phyloP scores from a whole-genome alignment of 2,797 vertebrate genomes.

The Phoxinus dragarum region DNA sequence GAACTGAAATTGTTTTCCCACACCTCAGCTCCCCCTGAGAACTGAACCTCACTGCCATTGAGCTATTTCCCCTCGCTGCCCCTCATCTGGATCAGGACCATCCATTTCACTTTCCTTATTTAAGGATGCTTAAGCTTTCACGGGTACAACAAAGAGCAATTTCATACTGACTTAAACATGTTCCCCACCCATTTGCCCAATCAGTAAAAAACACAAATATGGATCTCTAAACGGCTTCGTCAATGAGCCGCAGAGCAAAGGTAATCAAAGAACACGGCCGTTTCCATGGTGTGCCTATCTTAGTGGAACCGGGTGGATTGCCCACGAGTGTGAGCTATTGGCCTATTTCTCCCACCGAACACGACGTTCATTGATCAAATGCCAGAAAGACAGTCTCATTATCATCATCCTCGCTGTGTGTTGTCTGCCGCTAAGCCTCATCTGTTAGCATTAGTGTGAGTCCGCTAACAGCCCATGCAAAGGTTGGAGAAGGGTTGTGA shows the following conservation, averaged over 20 bases:
- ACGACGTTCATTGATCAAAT: constrained; percentile 82
- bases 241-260: constrained; percentile 60
- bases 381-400: constrained; percentile 80
- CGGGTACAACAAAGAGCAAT: constrained; percentile 57
- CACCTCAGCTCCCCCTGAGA: constrained; percentile 53
- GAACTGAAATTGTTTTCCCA: constrained; percentile 50
- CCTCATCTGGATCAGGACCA: constrained; percentile 52
- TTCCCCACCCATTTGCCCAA: constrained; percentile 47
- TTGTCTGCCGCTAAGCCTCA: constrained; percentile 71
- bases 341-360: constrained; percentile 74
- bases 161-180: constrained; percentile 63
- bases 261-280: constrained; percentile 61
- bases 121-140: constrained; percentile 59
- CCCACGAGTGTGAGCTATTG: constrained; percentile 72
- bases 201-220: constrained; percentile 61
- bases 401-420: constrained; percentile 71
- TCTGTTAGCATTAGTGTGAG: constrained; percentile 74
- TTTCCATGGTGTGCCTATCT: constrained; percentile 42
- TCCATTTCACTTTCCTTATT: constrained; percentile 58
- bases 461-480: constrained; percentile 61
- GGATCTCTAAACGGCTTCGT: constrained; percentile 55
- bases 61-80: constrained; percentile 38
- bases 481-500: constrained; percentile 54
- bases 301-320: constrained; percentile 54
- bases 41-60: constrained; percentile 2